Base-by-base conservation (phyloP, 2,888 invertebrate species). In the Drosophila nr. perissopoda region DNA sequence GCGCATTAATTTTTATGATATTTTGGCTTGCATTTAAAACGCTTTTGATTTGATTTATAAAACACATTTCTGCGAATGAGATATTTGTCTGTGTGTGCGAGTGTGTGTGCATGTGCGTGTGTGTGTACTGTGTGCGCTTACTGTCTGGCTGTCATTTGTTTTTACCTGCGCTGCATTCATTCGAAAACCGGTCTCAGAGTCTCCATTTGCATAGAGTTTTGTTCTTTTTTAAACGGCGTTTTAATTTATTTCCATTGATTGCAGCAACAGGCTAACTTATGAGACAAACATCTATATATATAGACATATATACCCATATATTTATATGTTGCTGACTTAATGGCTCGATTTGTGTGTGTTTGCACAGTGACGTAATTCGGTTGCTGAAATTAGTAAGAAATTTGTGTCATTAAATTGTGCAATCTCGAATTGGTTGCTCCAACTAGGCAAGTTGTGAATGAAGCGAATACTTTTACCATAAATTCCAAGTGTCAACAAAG, bases 181-280 rank as follows among this genome's bases (percentile, higher is more conserved):
- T 88, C 56, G 57, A 73, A 82, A 69, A 38, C 54, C 81, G 62
- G 70, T 81, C 63, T 46, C 21, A n/a, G 16, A 38, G 36, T 29
- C 38, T 56, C 38, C 56, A 87, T 87, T 87, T 87, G 89, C 87
- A 87, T 87, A 88, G 72, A 81, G 77, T 90, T 86, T 88, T 88
- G 89, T 87, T 87, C 83, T 82, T 87, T 74, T 83, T 89, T 76
- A 75, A 82, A 76, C 83, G 81, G 31, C 61, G 54, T 70, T 82
- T 80, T 80, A 76, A 85, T 85, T 85, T 89, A 88, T 89, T 84
- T 88, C 62, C 73, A 88, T 85, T 85, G 85, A 85, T 85, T 85
- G 85, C 85, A 74, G 67, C 79, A 87, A 70, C 74, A 59, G 66
- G 68, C 68, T 70, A 42, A 38, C 73, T 66, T 67, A 67, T 72